Percentiles rank a stretch among this genome's conserved stretches.
phyloP scores from a whole-genome alignment of 2,797 vertebrate genomes.

The Hemibagrus guttatus region DNA sequence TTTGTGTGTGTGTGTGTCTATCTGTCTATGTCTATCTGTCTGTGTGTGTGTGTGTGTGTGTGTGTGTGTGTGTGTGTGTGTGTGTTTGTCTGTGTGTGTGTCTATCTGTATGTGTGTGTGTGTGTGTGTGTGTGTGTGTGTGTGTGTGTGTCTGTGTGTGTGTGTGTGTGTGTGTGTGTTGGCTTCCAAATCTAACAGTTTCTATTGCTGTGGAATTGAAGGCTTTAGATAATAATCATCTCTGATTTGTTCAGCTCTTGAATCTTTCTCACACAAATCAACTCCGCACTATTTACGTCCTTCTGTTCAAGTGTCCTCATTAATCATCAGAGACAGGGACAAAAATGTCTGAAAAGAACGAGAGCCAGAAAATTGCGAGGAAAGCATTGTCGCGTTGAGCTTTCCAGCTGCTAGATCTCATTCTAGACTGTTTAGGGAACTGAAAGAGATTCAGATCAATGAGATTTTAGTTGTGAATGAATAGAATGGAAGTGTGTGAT shows the following conservation, averaged over 20 bases:
- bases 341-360: background rate
- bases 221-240: slow-evolving; percentile 25
- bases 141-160: no score
- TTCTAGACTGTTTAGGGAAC: background rate
- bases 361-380: background rate
- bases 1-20: background rate
- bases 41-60: background rate
- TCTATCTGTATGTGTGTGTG: no score
- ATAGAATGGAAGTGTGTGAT: slow-evolving; percentile 30
- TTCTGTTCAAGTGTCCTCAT: slow-evolving; percentile 6
- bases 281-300: background rate
- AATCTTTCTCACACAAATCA: slow-evolving; percentile 28
- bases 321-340: background rate
- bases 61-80: background rate
- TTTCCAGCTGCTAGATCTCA: background rate
- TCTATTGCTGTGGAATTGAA: background rate
- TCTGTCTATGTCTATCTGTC: background rate
- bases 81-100: no score
- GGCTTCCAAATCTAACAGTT: background rate
- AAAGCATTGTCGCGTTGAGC: background rate
- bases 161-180: background rate
- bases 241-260: background rate
- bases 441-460: slow-evolving; percentile 12
- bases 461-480: slow-evolving; percentile 8
- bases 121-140: no score